Evolutionary conservation across 2,113 vertebrate genomes (phyloP), one percentile per base, ranked within the genome.

Genomic region (Oncorhynchus masou): DNA sequence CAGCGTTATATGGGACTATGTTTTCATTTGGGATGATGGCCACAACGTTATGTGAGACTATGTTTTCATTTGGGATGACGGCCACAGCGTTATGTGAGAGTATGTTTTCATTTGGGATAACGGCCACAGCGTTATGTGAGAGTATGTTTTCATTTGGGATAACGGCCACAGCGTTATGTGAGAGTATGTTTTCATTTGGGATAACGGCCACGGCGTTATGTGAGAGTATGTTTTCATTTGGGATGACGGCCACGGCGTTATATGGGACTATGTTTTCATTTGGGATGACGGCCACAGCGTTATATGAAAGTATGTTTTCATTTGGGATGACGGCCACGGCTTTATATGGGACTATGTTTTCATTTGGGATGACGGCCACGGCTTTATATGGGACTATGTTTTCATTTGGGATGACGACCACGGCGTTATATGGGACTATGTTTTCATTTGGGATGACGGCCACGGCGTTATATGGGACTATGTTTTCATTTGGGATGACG

Each of bases 281-380:
- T 6, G 31, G 31, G 31, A 34, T 34, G 5, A 34, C 5, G 31
- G 31, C 31, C 31, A 34, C 3, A 0, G 31, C 31, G 0, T 34
- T 34, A 67, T 62, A 67, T 79, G 85, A 76, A 59, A 81, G 49
- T 71, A 34, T 73, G 75, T 78, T 86, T 85, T 82, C 82, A 82
- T 34, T 34, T 7, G 31, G 31, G 31, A 34, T 34, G 6, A 34
- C 5, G 31, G 31, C 31, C 49, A 16, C 67, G 77, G 80, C 71
- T 27, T 80, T 31, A 67, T 62, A 69, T 78, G 84, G 76, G 62
- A 81, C 45, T 71, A 34, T 73, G 75, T 78, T 86, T 85, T 82
- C 83, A 82, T 34, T 34, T 6, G 31, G 31, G 31, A 34, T 34
- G 5, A 34, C 5, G 31, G 31, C 31, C 49, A 16, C 67, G 77